Percentiles rank a stretch among this genome's conserved stretches.
These are phyloP conservation scores for Rhynchotus rufescens DNA, from an alignment of 2,797 vertebrate genomes.

Conservation along the genomic window DNA sequence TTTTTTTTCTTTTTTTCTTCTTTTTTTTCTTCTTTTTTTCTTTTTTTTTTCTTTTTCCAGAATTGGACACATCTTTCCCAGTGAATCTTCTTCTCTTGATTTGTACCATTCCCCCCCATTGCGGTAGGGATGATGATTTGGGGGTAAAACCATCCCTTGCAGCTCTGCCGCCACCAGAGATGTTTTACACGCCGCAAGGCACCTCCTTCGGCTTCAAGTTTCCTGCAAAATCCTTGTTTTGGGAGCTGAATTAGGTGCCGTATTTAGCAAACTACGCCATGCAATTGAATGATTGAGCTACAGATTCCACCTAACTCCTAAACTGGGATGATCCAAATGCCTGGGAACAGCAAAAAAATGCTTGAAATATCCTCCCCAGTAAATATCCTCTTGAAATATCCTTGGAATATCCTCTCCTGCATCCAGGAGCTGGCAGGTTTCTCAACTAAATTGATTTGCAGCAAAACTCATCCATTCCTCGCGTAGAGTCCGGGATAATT, in stretches of 20 bases:
- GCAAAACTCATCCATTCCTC: too few relatives aligned
- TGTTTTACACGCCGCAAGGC: background rate
- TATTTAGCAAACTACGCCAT: too few relatives aligned
- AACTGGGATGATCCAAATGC: background rate
- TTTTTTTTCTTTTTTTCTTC: too few relatives aligned
- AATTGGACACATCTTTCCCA: background rate
- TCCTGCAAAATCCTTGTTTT: background rate
- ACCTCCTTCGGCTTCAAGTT: background rate
- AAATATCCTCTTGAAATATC: too few relatives aligned
- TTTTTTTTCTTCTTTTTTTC: too few relatives aligned
- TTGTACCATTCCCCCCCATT: background rate
- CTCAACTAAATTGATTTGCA: background rate
- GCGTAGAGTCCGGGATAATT: background rate
- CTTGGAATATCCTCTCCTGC: background rate
- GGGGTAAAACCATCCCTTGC: background rate
- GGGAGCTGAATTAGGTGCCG: background rate
- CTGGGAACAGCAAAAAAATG: too few relatives aligned
- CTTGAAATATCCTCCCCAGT: too few relatives aligned
- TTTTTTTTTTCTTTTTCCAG: background rate
- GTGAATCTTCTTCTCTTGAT: background rate
- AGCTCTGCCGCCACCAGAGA: background rate
- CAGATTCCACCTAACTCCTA: background rate
- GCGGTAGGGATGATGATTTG: rapidly evolving
- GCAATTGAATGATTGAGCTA: background rate
- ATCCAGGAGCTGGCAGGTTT: background rate